Base-by-base conservation (phyloP, 2,888 invertebrate species). In the Dolichopus griseipennis region DNA sequence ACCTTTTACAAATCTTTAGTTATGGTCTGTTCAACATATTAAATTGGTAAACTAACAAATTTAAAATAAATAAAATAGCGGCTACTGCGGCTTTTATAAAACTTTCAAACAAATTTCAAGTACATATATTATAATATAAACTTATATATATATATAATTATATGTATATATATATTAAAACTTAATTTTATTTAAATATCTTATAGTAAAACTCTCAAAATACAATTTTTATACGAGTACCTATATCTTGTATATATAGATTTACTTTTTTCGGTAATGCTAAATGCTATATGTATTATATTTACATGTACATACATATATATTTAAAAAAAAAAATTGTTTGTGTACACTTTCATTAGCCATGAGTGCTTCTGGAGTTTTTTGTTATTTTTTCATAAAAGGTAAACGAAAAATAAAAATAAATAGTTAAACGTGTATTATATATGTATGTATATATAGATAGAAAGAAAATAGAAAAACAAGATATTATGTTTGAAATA, bases 41-140 rank as follows among this genome's bases (percentile, higher is more conserved):
- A 52, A 52, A 52, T 52, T 69, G 69, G 67, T 70, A 69, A 70
- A 69, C 69, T 72, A 72, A 73, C 73, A 73, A 73, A 73, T 71
- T 73, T 72, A 71, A 72, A 71, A 71, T 71, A 73, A 73, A 73
- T 71, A 73, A 70, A 69, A 71, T 64, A 69, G 71, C 73, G 73
- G 73, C 73, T 73, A 73, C 72, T 72, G 73, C 69, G 15, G 15
- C n/a, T 52, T 18, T 52, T 15, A 52, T n/a, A 18, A 52, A 18
- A 71, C 71, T 73, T 73, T 71, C 68, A 70, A 67, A 69, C 69
- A 68, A 70, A 70, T 70, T 68, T 68, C 65, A 66, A 69, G 34
- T 65, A 64, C 66, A 63, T 68, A 33, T 18, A 63, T 22, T 12
- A 18, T 68, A 27, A 27, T 27, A 27, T 4, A 27, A 27, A 27